Conservation (phyloP, 2,888 invertebrate species). For the Macrosoma leucophasiata region DNA sequence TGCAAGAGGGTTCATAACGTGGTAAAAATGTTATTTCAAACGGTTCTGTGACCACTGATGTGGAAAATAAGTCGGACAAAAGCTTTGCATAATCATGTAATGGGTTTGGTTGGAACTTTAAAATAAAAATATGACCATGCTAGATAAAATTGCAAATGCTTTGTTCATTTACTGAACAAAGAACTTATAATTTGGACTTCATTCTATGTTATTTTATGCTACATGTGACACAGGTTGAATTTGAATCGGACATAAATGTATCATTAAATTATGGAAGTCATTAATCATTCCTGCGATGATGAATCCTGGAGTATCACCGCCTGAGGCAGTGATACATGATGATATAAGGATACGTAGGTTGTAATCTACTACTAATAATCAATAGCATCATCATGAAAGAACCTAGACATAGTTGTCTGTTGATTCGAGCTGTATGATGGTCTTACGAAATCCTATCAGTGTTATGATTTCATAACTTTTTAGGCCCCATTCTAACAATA, state of each 20-base stretch:
- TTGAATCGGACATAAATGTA: neutral
- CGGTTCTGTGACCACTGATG: slow-evolving; percentile 44
- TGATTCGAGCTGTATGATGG: no score
- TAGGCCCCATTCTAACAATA: no score
- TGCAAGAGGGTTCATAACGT: slow-evolving; percentile 54
- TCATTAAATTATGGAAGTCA: no score
- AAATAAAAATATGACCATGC: slow-evolving; percentile 7
- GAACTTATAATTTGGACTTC: neutral
- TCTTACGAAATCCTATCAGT: no score
- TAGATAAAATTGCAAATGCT: slow-evolving; percentile 5
- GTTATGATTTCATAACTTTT: no score
- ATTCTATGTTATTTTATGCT: neutral
- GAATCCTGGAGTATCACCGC: no score
- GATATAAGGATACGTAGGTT: no score
- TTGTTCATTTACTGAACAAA: neutral
- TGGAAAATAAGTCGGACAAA: slow-evolving; percentile 46
- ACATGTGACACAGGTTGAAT: neutral
- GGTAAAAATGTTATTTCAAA: slow-evolving; percentile 59
- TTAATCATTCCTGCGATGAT: no score
- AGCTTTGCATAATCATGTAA: slow-evolving; percentile 41
- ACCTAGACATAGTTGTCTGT: no score
- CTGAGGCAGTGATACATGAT: no score
- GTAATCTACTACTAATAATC: no score
- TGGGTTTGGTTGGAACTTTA: slow-evolving; percentile 14
- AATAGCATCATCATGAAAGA: no score